A percentile compares a stretch with the other conserved stretches of the same genome.
Evolutionary conservation across 2,888 invertebrate genomes (phyloP).

Genomic region (Callyntrura guangdongensis): DNA sequence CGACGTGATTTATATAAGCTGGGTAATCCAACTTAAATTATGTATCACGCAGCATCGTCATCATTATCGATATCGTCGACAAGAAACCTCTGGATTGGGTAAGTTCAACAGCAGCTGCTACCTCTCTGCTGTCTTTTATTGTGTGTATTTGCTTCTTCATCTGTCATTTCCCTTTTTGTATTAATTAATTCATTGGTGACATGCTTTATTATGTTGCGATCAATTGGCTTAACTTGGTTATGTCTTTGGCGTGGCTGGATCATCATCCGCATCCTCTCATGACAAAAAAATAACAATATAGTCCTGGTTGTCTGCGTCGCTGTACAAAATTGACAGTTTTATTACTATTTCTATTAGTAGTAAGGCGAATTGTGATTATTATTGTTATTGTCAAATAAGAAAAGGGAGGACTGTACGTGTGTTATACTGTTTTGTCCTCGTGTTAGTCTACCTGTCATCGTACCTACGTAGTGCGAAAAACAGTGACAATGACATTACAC

Average conservation of each 20-base stretch:
- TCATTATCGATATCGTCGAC: constrained; percentile 18
- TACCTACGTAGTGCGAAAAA: not conserved
- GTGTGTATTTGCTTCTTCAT: not conserved
- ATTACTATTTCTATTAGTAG: constrained; percentile 47
- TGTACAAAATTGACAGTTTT: constrained; percentile 54
- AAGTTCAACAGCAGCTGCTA: constrained; percentile 42
- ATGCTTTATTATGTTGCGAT: constrained; percentile 60
- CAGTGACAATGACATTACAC: constrained; percentile 27
- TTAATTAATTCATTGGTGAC: constrained; percentile 72
- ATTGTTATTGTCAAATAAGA: constrained; percentile 15
- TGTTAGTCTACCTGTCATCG: not conserved
- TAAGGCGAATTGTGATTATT: constrained; percentile 23
- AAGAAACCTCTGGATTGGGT: constrained; percentile 76
- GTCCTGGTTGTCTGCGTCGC: not conserved
- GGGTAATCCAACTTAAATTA: too few relatives aligned
- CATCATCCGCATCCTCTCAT: constrained; percentile 28
- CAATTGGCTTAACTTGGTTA: constrained; percentile 13
- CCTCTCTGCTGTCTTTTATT: constrained; percentile 6
- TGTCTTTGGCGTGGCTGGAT: constrained; percentile 50
- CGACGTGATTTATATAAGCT: constrained; percentile 73
- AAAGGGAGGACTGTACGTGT: constrained; percentile 32
- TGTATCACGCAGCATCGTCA: not conserved
- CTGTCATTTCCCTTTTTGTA: constrained; percentile 58
- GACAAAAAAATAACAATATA: not conserved
- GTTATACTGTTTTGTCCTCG: not conserved